Evolutionary conservation across 1,140 invertebrate genomes (phyloP), one percentile per base, ranked within the genome.

Genomic region (Diabrotica undecimpunctata): DNA sequence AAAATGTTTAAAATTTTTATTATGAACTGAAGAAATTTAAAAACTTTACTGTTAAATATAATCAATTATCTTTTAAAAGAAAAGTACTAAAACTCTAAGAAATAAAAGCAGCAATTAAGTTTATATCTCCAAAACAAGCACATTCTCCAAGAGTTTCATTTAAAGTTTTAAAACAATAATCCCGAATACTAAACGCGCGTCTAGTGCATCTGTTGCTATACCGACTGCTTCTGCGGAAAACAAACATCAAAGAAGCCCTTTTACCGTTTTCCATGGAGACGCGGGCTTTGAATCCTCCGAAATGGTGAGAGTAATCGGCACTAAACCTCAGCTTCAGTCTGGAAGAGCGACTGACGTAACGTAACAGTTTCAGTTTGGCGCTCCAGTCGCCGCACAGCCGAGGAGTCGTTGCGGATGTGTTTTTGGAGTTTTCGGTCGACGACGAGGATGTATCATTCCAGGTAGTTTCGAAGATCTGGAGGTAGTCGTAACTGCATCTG

Each of bases 351-450:
- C 83, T 85, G 38, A 84, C 82, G 77, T 87, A 84, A 2, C 88
- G 83, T 5, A 91, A 78, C 11, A 91, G 79, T 77, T 92, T 93
- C 10, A 91, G 78, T 71, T 86, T 86, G 8, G 83, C 81, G 67
- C 84, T 88, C 87, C 88, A 90, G 74, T 92, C 87, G 2, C 90
- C 90, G 76, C 90, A 93, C 5, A 86, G 77, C 7, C 86, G 79
- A 38, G 82, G 75, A 52, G 69, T 65, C 39, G 60, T 57, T 11
- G 12, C 62, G 2, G 68, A 61, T 10, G 8, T 5, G 11, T 55
- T 63, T 25, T 64, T 66, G 6, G 66, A 36, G 0, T 52, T 62
- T 11, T 51, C 12, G 9, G 56, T 57, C 11, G 41, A 59, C 50
- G 54, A 46, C 9, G 64, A 57, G 5, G 53, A 60, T 6, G 66